Conservation (phyloP, 2,888 invertebrate genomes). For the Eristalis tenax region DNA sequence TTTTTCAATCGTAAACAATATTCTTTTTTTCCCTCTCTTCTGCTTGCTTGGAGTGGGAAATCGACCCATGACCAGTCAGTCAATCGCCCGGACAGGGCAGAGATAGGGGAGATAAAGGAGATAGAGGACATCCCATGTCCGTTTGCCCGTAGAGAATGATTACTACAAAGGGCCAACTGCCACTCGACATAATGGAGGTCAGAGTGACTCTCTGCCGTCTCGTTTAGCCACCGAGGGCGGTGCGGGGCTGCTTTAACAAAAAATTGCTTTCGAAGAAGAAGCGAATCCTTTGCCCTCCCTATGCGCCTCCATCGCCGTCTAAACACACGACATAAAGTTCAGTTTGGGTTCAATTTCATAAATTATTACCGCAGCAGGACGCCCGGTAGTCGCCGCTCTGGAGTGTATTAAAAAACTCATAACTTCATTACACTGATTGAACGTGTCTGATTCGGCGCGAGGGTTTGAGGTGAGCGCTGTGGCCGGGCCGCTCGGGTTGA, state of each 20-base stretch:
- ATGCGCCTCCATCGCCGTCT: neutral
- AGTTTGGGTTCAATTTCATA: constrained; percentile 58
- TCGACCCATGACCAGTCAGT: neutral
- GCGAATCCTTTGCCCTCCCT: constrained; percentile 8
- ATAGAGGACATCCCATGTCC: constrained; percentile 25
- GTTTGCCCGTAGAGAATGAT: constrained; percentile 20
- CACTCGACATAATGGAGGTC: constrained; percentile 56
- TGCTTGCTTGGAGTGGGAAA: neutral
- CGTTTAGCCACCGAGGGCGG: too few species aligned
- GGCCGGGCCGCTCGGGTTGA: neutral
- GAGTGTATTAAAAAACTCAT: constrained; percentile 61
- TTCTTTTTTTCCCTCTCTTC: constrained; percentile 27
- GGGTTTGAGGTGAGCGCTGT: neutral
- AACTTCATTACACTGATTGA: constrained; percentile 62
- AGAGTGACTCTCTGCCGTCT: constrained; percentile 30
- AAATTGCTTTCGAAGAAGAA: constrained; percentile 6
- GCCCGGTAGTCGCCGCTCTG: neutral
- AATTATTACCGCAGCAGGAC: constrained; percentile 56
- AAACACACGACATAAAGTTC: constrained; percentile 35
- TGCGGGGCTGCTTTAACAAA: neutral
- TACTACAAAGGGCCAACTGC: constrained; percentile 54
- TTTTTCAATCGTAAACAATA: constrained; percentile 64
- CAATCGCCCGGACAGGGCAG: neutral
- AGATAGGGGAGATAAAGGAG: neutral
- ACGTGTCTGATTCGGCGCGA: constrained; percentile 43